phyloP scores from a whole-genome alignment of 1,140 invertebrate species.

The Lutraria rhynchaena region DNA sequence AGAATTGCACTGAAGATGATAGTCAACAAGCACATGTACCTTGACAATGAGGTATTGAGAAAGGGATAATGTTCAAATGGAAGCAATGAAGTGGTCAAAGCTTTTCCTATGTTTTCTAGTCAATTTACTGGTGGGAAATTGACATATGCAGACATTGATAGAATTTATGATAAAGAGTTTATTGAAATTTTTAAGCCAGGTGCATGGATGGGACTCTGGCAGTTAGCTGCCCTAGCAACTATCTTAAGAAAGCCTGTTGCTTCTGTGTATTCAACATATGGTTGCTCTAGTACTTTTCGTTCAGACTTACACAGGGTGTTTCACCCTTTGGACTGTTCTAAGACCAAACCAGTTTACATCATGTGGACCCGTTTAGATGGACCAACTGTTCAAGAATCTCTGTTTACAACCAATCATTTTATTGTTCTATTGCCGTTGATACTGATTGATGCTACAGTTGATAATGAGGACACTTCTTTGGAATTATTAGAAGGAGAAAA shows the following conservation, averaged over 20 bases:
- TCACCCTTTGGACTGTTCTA: no score
- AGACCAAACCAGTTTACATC: no score
- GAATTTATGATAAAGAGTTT: slow-evolving; percentile 4
- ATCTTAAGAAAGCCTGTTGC: slow-evolving; percentile 6
- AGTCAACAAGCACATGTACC: slow-evolving; percentile 4
- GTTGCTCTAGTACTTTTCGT: no score
- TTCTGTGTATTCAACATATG: slow-evolving; percentile 21
- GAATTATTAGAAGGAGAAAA: no score
- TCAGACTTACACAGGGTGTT: no score
- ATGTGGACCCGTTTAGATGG: no score
- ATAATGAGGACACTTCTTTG: no score
- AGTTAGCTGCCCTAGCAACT: slow-evolving; percentile 12
- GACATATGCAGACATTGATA: background rate
- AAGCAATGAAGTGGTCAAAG: background rate
- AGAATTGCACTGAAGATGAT: slow-evolving; percentile 8
- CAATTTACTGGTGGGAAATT: background rate
- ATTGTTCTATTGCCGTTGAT: no score
- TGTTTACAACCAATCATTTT: no score
- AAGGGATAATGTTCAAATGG: background rate
- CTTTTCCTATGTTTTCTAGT: slow-evolving; percentile 2
- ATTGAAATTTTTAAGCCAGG: slow-evolving; percentile 2
- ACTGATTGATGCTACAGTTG: no score
- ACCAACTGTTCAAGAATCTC: no score
- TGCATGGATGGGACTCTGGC: slow-evolving; percentile 20
- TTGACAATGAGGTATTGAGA: slow-evolving; percentile 12